These are phyloP conservation scores for Pandemis heparana DNA, from an alignment of 2,888 invertebrate genomes.

Conservation along the genomic window DNA sequence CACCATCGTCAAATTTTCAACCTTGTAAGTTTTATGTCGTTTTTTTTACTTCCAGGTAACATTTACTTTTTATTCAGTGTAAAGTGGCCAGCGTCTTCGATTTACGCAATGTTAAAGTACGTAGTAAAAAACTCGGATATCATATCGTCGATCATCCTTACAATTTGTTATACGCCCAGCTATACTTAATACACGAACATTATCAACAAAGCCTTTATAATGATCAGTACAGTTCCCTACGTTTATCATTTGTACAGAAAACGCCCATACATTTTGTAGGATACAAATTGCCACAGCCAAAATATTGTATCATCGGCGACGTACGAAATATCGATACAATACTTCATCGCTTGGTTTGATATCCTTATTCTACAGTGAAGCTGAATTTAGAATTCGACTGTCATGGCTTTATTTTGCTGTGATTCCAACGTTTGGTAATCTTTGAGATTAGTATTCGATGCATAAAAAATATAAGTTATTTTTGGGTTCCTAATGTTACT, in stretches of 20 bases:
- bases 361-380: conserved; percentile 23
- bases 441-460: no score
- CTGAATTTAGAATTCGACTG: neutral
- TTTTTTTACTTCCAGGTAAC: no score
- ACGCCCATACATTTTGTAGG: neutral
- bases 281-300: conserved; percentile 35
- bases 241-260: conserved; percentile 27
- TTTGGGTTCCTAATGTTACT: no score
- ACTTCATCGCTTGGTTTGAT: conserved; percentile 20
- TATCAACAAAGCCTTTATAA: conserved; percentile 7
- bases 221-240: conserved; percentile 11
- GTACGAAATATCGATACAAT: conserved; percentile 39
- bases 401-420: neutral
- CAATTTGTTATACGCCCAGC: neutral
- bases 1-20: no score
- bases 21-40: no score
- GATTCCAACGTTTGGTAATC: no score
- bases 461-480: no score
- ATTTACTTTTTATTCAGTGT: no score
- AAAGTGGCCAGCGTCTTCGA: no score
- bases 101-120: neutral
- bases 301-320: conserved; percentile 37
- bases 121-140: neutral
- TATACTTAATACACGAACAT: conserved; percentile 1
- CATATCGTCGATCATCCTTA: neutral